A percentile compares a stretch with the other conserved stretches of the same genome.
These are phyloP conservation scores for Dolichallabes microphthalmus DNA, from an alignment of 2,113 vertebrate species.

Conservation along the genomic window DNA sequence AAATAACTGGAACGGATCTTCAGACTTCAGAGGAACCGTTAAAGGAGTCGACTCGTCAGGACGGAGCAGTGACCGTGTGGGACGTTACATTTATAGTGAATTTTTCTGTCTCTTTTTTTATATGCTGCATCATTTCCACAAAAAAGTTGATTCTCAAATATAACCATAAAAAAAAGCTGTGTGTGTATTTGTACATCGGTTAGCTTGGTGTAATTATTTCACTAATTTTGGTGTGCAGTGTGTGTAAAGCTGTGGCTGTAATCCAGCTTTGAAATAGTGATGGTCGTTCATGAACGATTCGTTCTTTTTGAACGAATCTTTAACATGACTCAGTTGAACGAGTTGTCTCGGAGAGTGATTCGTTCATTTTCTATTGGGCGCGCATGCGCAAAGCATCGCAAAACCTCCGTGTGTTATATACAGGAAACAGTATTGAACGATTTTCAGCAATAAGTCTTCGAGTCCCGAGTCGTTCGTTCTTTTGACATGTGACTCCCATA, in stretches of 20 bases:
- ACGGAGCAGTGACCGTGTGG: constrained; percentile 68
- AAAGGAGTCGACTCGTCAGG: constrained; percentile 34
- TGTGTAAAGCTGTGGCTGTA: neutral
- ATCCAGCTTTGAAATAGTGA: too few species aligned
- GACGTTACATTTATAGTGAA: constrained; percentile 67
- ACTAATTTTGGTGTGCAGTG: neutral
- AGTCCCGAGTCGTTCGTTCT: too few species aligned
- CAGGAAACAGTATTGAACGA: too few species aligned
- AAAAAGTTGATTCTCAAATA: constrained; percentile 77
- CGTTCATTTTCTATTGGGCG: too few species aligned
- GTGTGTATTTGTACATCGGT: neutral
- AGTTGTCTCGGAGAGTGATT: too few species aligned
- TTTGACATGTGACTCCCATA: too few species aligned
- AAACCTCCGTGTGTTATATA: too few species aligned
- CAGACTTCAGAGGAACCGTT: neutral
- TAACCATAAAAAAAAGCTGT: constrained; percentile 68
- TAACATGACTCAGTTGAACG: too few species aligned
- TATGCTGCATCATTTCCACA: constrained; percentile 71
- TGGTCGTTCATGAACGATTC: too few species aligned
- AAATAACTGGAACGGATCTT: neutral
- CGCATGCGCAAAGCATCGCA: too few species aligned
- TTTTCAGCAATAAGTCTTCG: too few species aligned
- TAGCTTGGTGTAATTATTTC: neutral
- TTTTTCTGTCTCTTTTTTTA: constrained; percentile 69
- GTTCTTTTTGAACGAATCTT: too few species aligned